These are phyloP conservation scores for Aphelenchoides avenae DNA, from an alignment of 1,140 invertebrate species.

Conservation along the genomic window DNA sequence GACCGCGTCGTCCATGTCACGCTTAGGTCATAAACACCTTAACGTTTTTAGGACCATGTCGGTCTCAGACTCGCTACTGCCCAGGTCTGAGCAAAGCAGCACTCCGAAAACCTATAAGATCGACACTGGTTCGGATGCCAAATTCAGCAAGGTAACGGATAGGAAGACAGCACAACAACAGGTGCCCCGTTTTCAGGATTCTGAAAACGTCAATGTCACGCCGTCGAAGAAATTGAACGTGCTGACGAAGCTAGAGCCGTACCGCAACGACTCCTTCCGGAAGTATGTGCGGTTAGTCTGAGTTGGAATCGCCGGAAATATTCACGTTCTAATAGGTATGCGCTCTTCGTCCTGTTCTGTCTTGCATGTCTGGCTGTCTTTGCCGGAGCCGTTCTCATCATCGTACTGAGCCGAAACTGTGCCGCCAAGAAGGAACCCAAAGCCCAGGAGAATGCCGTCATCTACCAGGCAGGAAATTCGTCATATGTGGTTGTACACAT, in stretches of 20 bases:
- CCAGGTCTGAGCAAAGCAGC: slow-evolving; percentile 6
- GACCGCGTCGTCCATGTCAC: not conserved
- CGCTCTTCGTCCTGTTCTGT: slow-evolving; percentile 54
- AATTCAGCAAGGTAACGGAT: slow-evolving; percentile 38
- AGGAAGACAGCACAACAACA: not conserved
- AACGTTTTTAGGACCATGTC: slow-evolving; percentile 21
- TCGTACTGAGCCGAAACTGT: slow-evolving; percentile 57
- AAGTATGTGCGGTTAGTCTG: slow-evolving; percentile 47
- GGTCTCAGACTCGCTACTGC: slow-evolving; percentile 18
- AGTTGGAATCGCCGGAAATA: slow-evolving; percentile 1
- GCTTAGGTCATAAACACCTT: not conserved
- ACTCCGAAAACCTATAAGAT: slow-evolving; percentile 20
- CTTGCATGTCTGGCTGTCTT: slow-evolving; percentile 57
- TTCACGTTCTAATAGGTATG: slow-evolving; percentile 22
- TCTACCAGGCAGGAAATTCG: slow-evolving; percentile 43
- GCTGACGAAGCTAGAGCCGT: slow-evolving; percentile 54
- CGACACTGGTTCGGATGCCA: slow-evolving; percentile 25
- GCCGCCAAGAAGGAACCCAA: slow-evolving; percentile 43
- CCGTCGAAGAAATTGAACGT: slow-evolving; percentile 49
- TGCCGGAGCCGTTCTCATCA: slow-evolving; percentile 53
- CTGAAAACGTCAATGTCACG: slow-evolving; percentile 42
- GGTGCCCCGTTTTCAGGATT: slow-evolving; percentile 32
- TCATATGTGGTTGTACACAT: slow-evolving; percentile 19
- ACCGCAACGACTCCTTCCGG: slow-evolving; percentile 57
- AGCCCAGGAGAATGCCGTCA: slow-evolving; percentile 47